phyloP scores from a whole-genome alignment of 2,888 invertebrate genomes.

The Congeria kusceri region DNA sequence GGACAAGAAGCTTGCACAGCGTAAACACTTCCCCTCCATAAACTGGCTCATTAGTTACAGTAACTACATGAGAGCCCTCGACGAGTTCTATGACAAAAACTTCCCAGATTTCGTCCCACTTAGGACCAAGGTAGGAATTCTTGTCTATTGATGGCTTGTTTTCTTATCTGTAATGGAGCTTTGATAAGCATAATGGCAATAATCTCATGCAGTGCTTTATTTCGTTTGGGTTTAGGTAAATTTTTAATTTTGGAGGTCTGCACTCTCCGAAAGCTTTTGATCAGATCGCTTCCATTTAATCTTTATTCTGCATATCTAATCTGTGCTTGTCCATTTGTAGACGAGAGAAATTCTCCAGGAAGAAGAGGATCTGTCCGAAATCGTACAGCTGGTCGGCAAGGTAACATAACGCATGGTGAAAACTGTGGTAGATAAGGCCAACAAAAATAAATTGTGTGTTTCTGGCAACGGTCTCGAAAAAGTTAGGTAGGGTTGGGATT shows the following conservation, averaged over 20 bases:
- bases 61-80: slow-evolving; percentile 99
- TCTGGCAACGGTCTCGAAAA: no score
- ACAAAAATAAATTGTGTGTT: no score
- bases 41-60: slow-evolving; percentile 99
- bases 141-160: no score
- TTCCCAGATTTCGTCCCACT: slow-evolving; percentile 98
- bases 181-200: no score
- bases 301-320: not conserved
- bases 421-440: no score
- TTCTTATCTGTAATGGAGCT: no score
- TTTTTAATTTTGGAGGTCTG: no score
- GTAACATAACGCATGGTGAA: slow-evolving; percentile 83
- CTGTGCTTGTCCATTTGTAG: slow-evolving; percentile 74
- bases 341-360: slow-evolving; percentile 97
- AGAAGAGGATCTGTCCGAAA: slow-evolving; percentile 99
- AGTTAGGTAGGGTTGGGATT: no score
- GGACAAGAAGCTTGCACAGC: slow-evolving; percentile 99
- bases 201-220: no score
- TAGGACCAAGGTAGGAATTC: slow-evolving; percentile 96
- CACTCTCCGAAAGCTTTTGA: no score
- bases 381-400: slow-evolving; percentile 99
- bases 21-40: slow-evolving; percentile 99
- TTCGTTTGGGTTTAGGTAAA: no score
- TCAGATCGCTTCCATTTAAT: no score
- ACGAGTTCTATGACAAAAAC: slow-evolving; percentile 99